A percentile compares a stretch with the other conserved stretches of the same genome.
phyloP scores from a whole-genome alignment of 2,113 vertebrate species.

The Ochotona curzoniae region DNA sequence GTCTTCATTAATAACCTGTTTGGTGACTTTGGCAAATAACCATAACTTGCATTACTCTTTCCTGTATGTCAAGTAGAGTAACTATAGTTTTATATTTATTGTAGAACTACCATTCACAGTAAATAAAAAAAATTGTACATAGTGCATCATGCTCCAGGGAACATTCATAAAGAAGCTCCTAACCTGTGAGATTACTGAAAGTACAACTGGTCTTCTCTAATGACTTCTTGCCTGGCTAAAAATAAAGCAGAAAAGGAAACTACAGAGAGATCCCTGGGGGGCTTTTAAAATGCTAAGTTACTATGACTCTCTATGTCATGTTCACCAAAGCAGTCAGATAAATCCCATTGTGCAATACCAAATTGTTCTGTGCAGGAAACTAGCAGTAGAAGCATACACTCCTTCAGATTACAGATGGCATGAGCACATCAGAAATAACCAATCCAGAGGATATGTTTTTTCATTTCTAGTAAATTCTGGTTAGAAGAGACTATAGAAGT shows the following conservation, averaged over 20 bases:
- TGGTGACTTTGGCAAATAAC: background rate
- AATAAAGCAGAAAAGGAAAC: background rate
- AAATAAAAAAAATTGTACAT: background rate
- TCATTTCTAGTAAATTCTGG: background rate
- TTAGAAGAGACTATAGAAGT: background rate
- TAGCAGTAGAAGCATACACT: background rate
- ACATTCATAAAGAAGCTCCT: constrained; percentile 8
- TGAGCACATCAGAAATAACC: background rate
- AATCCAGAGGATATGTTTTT: background rate
- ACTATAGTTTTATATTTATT: background rate
- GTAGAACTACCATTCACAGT: background rate
- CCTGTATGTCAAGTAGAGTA: background rate
- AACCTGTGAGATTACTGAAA: constrained; percentile 13
- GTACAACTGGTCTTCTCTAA: background rate
- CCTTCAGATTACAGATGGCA: background rate
- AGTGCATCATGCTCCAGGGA: background rate
- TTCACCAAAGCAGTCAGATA: no score
- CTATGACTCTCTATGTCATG: background rate
- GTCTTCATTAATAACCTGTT: background rate
- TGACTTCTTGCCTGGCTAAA: constrained; percentile 19
- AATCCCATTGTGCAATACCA: background rate
- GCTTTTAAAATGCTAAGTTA: background rate
- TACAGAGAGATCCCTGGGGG: background rate
- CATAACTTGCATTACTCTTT: background rate
- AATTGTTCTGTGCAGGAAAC: background rate